These are phyloP conservation scores for Zingel zingel DNA, from an alignment of 2,113 vertebrate genomes.

Conservation along the genomic window DNA sequence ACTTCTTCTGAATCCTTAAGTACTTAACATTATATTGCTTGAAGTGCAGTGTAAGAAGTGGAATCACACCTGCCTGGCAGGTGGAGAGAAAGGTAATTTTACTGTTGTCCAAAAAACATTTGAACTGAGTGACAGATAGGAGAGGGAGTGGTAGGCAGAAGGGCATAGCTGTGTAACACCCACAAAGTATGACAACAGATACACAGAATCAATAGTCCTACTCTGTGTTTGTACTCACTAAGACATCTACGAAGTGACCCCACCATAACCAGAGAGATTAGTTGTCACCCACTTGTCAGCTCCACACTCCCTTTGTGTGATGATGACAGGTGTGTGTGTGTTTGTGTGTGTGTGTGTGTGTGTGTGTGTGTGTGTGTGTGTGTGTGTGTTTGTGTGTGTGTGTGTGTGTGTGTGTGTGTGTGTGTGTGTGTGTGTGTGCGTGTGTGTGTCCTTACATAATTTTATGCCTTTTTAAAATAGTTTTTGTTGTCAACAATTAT, in stretches of 20 bases:
- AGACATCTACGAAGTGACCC: slow-evolving; percentile 51
- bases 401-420: slow-evolving; percentile 11
- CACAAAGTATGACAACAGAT: slow-evolving; percentile 20
- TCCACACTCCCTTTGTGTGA: slow-evolving; percentile 27
- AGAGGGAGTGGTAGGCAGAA: slow-evolving; percentile 18
- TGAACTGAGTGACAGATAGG: slow-evolving; percentile 39
- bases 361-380: slow-evolving; percentile 5
- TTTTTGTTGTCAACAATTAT: neutral
- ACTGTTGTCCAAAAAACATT: slow-evolving; percentile 43
- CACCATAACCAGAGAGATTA: slow-evolving; percentile 61
- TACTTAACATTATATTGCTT: slow-evolving; percentile 8
- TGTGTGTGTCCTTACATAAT: neutral
- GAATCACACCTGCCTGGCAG: slow-evolving; percentile 35
- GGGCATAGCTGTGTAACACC: slow-evolving; percentile 29
- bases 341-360: neutral
- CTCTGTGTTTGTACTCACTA: slow-evolving; percentile 49
- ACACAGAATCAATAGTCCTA: slow-evolving; percentile 51
- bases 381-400: neutral
- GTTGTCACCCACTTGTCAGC: slow-evolving; percentile 63
- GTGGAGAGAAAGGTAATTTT: slow-evolving; percentile 41
- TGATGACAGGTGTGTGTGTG: slow-evolving; percentile 22
- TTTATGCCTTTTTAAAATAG: neutral
- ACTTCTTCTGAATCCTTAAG: neutral
- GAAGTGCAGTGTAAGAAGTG: slow-evolving; percentile 38
- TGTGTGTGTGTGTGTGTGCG: neutral